Evolutionary conservation across 2,888 invertebrate species (phyloP).

Genomic region (Brachylomia viminalis): DNA sequence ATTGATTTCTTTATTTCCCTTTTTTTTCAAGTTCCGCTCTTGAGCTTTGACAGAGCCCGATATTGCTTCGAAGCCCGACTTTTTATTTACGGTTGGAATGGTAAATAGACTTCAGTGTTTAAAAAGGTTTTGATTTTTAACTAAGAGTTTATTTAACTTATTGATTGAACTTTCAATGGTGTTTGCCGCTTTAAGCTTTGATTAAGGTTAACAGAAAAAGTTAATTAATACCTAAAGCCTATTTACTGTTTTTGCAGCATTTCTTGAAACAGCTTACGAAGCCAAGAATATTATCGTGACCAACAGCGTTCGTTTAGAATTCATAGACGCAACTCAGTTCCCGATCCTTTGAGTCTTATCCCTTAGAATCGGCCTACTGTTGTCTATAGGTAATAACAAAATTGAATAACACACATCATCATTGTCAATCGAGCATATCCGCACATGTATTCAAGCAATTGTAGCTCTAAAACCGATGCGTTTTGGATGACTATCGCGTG

Average conservation of each 20-base stretch:
- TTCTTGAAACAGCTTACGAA: constrained; percentile 20
- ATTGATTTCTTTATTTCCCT: constrained; percentile 81
- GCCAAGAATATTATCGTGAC: constrained; percentile 21
- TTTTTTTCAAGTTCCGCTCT: constrained; percentile 75
- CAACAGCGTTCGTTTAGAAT: constrained; percentile 45
- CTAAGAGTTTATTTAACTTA: constrained; percentile 62
- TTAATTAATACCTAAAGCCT: constrained; percentile 26
- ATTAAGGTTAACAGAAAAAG: constrained; percentile 6
- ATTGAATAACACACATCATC: constrained; percentile 51
- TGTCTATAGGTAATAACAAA: constrained; percentile 55
- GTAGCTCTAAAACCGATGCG: background rate
- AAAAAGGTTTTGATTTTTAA: constrained; percentile 66
- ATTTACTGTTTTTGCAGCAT: constrained; percentile 31
- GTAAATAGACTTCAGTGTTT: constrained; percentile 75
- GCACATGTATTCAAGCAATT: constrained; percentile 27
- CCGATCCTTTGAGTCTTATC: constrained; percentile 44
- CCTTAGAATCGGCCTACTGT: constrained; percentile 44
- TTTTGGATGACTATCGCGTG: constrained; percentile 40
- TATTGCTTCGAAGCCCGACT: constrained; percentile 76
- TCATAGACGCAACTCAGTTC: constrained; percentile 18
- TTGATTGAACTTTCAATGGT: constrained; percentile 57
- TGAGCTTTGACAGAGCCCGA: constrained; percentile 79
- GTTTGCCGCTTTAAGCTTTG: constrained; percentile 42
- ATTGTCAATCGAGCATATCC: constrained; percentile 33
- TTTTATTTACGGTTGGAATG: constrained; percentile 83